Conservation (phyloP, 2,113 vertebrate genomes). For the Pipa parva region DNA sequence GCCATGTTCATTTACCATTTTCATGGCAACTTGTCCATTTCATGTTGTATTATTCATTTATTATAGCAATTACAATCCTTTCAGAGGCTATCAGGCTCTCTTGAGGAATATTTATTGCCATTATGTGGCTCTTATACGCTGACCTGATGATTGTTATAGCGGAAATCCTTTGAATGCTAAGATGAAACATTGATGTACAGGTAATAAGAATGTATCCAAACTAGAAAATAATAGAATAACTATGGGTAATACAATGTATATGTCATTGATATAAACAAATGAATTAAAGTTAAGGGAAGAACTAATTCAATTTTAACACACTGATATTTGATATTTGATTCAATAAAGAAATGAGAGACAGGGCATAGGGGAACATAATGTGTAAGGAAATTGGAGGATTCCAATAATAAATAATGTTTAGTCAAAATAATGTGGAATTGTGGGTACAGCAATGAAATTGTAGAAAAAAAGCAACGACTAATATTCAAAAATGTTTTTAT, state of each 20-base stretch:
- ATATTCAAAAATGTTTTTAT: too few relatives aligned
- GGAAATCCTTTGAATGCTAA: conserved; percentile 64
- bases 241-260: neutral
- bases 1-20: conserved; percentile 71
- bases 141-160: conserved; percentile 68
- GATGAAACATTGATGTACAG: conserved; percentile 59
- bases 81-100: conserved; percentile 69
- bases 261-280: neutral
- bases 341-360: too few relatives aligned
- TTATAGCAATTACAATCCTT: conserved; percentile 70
- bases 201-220: conserved; percentile 55
- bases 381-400: too few relatives aligned
- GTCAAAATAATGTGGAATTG: too few relatives aligned
- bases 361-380: too few relatives aligned
- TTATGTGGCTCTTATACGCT: conserved; percentile 72
- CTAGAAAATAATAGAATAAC: neutral
- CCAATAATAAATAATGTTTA: too few relatives aligned
- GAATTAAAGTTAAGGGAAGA: too few relatives aligned
- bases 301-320: too few relatives aligned
- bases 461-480: too few relatives aligned
- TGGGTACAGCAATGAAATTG: too few relatives aligned
- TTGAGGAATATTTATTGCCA: conserved; percentile 70
- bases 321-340: too few relatives aligned
- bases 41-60: conserved; percentile 78
- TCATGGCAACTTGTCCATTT: conserved; percentile 69